Conservation (phyloP, 92 coral and sea anemone species). For the Meandrina meandrites region DNA sequence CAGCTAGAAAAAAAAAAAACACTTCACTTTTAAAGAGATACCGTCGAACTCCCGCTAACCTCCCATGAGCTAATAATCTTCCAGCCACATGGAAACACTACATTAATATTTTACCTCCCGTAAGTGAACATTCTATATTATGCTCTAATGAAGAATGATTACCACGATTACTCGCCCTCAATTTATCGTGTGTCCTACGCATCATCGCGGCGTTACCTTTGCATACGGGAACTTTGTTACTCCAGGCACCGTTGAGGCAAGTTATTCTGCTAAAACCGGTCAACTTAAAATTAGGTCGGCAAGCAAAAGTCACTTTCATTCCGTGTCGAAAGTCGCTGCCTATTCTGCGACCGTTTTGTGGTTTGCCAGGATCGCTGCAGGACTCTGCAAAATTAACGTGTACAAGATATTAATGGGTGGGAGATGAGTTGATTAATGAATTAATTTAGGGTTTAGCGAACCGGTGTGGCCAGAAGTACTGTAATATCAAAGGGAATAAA, state of each 20-base stretch:
- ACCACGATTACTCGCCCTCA: background rate
- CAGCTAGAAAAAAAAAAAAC: background rate
- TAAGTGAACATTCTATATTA: no score
- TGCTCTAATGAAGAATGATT: background rate
- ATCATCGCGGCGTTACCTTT: background rate
- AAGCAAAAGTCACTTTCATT: constrained; percentile 7
- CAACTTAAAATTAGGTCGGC: constrained; percentile 19
- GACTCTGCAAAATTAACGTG: background rate
- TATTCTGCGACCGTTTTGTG: constrained; percentile 23
- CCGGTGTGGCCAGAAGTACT: no score
- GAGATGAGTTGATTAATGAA: no score
- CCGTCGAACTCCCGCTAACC: no score
- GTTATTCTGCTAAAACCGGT: constrained; percentile 11
- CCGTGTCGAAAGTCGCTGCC: constrained; percentile 24
- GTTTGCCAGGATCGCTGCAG: constrained; percentile 44
- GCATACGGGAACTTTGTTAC: constrained; percentile 23
- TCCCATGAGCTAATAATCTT: no score
- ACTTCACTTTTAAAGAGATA: background rate
- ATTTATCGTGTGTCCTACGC: background rate
- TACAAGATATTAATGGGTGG: background rate
- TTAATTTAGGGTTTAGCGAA: background rate
- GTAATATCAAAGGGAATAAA: no score
- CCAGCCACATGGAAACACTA: no score
- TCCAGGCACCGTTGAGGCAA: constrained; percentile 35
- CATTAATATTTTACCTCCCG: no score